Evolutionary conservation across 2,888 invertebrate genomes (phyloP), one percentile per base, ranked within the genome.

Genomic region (Agrilus biguttatus): DNA sequence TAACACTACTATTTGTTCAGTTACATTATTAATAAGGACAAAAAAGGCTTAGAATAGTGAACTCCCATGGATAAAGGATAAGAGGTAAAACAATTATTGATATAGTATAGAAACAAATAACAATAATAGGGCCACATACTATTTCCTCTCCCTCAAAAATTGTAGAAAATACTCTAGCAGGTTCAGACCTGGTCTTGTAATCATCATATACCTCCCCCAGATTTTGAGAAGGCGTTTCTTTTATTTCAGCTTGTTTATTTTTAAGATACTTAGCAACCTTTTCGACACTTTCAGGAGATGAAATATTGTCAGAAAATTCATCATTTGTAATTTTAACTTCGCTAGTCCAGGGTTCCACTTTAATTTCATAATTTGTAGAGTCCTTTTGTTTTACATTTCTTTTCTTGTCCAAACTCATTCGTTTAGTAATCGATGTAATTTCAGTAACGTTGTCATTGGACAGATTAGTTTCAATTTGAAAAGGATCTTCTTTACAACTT

Each of bases 121-220:
- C 17, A 45, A 44, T 37, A 40, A 45, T 36, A 36, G 43, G 40
- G 32, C 42, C 45, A 59, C 59, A 47, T 58, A 58, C 59, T 47
- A 51, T 48, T 49, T 61, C 62, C 48, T 62, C 60, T 28, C 54
- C 56, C 55, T 63, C 61, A 5, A 53, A 50, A 38, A 63, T 63
- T 33, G 59, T 55, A 5, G 60, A 54, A 47, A 60, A 61, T 39
- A 53, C 52, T 5, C 50, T 51, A 5, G 58, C 51, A 33, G 56
- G 51, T 23, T 57, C 55, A 8, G 56, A 54, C n/a, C 51, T 45
- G 1, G 55, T 49, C 37, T 32, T 44, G 32, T 28, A 19, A 3
- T 10, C 33, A 12, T 14, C 37, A 8, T 28, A 28, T 10, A 28
- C 10, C 28, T 28, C 28, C 4, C 10, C 10, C 10, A 28, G 10